Conservation (phyloP, 2,113 vertebrate species). For the Lanius ludovicianus region DNA sequence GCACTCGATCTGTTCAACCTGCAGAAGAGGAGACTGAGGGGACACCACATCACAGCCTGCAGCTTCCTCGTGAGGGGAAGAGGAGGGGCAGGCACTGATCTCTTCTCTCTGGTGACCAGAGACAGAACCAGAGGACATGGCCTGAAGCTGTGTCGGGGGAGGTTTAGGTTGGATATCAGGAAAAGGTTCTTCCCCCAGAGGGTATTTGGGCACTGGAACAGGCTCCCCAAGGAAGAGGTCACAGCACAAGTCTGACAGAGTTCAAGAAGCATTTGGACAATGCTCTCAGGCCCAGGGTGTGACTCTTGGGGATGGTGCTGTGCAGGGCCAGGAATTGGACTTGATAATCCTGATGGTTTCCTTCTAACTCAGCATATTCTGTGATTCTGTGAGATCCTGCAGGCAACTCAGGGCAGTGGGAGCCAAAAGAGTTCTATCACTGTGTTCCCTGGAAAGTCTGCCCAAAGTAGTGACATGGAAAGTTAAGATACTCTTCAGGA, state of each 20-base stretch:
- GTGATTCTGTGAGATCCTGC: background rate
- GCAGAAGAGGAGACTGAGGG: background rate
- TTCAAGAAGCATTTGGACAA: background rate
- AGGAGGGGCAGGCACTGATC: background rate
- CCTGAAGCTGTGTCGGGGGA: background rate
- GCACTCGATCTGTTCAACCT: background rate
- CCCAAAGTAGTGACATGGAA: background rate
- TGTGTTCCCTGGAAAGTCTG: background rate
- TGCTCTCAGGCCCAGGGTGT: rapidly evolving
- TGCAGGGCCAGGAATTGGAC: background rate
- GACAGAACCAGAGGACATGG: rapidly evolving
- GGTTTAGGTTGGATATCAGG: rapidly evolving
- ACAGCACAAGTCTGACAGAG: background rate
- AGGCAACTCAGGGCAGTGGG: background rate
- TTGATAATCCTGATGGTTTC: rapidly evolving
- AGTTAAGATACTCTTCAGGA: background rate
- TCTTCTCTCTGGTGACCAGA: background rate
- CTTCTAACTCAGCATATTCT: background rate
- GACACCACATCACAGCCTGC: rapidly evolving
- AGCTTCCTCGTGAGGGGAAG: rapidly evolving
- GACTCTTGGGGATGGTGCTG: background rate
- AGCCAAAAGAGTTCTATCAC: background rate
- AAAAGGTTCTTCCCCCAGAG: background rate
- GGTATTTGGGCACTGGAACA: rapidly evolving
- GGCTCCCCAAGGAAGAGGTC: background rate